Conservation (phyloP, 23 tunicate species). For the Halocynthia roretzi region DNA sequence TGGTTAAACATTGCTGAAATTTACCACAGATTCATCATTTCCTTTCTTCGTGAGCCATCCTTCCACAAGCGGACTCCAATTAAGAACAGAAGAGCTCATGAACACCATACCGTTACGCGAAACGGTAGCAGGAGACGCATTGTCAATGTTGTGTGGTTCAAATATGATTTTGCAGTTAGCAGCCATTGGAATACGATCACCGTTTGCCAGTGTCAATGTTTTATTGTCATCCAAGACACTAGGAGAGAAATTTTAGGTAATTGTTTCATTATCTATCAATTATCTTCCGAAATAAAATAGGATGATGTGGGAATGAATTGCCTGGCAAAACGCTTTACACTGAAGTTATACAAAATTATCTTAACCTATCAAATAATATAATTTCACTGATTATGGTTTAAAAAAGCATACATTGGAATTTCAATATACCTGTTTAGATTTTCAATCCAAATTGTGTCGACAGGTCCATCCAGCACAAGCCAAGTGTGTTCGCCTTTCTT, state of each 20-base stretch:
- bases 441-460: constrained; percentile 98
- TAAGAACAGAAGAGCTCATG: constrained; percentile 94
- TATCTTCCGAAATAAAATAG: neutral
- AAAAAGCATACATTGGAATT: neutral
- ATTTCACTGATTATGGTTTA: too few species aligned
- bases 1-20: neutral
- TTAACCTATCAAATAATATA: neutral
- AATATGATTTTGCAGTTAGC: constrained; percentile 90
- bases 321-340: neutral
- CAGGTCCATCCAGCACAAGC: constrained; percentile 96
- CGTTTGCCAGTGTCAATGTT: constrained; percentile 89
- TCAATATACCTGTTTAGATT: constrained; percentile 74
- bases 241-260: neutral
- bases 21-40: constrained; percentile 43
- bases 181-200: constrained; percentile 96
- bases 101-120: constrained; percentile 96
- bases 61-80: constrained; percentile 68
- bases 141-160: constrained; percentile 96
- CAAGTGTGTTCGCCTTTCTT: constrained; percentile 94
- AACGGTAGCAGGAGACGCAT: constrained; percentile 95
- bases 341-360: neutral
- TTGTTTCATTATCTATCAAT: neutral
- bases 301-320: neutral
- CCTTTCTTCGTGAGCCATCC: constrained; percentile 78
- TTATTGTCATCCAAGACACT: constrained; percentile 96